Evolutionary conservation across 2,797 vertebrate species (phyloP), one percentile per base, ranked within the genome.

Genomic region (Erpetoichthys calabaricus): DNA sequence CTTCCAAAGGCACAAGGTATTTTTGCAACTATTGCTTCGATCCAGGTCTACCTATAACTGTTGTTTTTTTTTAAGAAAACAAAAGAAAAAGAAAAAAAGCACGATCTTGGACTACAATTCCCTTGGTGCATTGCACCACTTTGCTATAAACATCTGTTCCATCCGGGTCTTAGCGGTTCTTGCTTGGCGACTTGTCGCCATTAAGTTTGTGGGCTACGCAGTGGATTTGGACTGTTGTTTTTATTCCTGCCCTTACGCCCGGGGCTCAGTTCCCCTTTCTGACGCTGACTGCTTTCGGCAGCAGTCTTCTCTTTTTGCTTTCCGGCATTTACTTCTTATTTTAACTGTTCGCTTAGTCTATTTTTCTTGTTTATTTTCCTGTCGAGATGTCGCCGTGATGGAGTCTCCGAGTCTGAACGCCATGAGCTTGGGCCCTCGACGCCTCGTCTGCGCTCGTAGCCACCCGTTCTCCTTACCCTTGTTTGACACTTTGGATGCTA

Each of bases 311-410:
- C 62, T 47, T 6, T 52, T 52, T n/a, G 51, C 54, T 8, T 73
- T 72, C 70, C 51, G 66, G 69, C 64, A 4, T 67, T 10, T 67
- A 63, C 57, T 50, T 80, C 77, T 59, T 65, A 75, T 66, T 64
- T 46, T 73, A 79, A 72, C 68, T 58, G n/a, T n/a, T 49, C 41
- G 42, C 41, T 6, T 54, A n/a, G 53, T 54, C 9, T 3, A 1
- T 60, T 56, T 41, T 55, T 53, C 45, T 46, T 60, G 58, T 72
- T 76, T 71, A 69, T 72, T 77, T 79, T 67, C 61, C 71, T 60
- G 70, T 83, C 79, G 90, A 89, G 80, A 97, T 97, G 93, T 96
- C 91, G 88, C 93, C 93, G 94, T 97, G 80, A 97, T 91, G 92
- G 85, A 82, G 82, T 84, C 80, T 81, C 88, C 88, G 89, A 65